Conservation (phyloP, 2,888 invertebrate species). For the Sinelater perroti region DNA sequence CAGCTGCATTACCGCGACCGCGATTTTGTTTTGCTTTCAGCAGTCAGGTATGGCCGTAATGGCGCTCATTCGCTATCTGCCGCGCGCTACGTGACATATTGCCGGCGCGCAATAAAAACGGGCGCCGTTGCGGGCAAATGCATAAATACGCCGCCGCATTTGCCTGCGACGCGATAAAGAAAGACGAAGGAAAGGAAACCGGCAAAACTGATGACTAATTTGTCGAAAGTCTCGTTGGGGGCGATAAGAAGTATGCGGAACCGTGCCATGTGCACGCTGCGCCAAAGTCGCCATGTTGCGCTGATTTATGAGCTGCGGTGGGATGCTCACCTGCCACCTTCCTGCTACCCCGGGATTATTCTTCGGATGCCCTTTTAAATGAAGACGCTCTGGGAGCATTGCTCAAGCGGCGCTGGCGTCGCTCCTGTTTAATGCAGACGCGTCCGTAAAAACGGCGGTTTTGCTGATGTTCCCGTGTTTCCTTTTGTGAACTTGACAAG, state of each 20-base stretch:
- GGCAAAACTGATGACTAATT: constrained; percentile 59
- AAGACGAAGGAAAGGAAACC: constrained; percentile 50
- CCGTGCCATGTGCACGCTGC: constrained; percentile 49
- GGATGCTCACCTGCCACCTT: constrained; percentile 49
- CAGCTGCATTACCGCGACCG: constrained; percentile 38
- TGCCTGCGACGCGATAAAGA: constrained; percentile 50
- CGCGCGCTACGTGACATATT: constrained; percentile 57
- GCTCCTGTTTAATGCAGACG: background rate
- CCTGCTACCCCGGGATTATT: constrained; percentile 36
- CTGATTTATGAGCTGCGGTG: constrained; percentile 47
- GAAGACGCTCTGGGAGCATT: background rate
- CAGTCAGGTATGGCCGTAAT: constrained; percentile 53
- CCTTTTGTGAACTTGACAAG: too few relatives aligned
- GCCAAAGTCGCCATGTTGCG: constrained; percentile 46
- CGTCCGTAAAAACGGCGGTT: too few relatives aligned
- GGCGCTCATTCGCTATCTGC: constrained; percentile 54
- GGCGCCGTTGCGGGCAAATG: constrained; percentile 44
- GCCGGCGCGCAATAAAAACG: constrained; percentile 53
- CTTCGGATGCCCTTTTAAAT: constrained; percentile 20
- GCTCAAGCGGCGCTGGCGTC: background rate
- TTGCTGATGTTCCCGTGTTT: too few relatives aligned
- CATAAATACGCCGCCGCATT: constrained; percentile 52
- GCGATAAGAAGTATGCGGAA: constrained; percentile 50
- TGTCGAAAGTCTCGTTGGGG: constrained; percentile 56
- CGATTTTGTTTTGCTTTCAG: constrained; percentile 45